Evolutionary conservation across 2,888 invertebrate genomes (phyloP).

Genomic region (Stramonita haemastoma): DNA sequence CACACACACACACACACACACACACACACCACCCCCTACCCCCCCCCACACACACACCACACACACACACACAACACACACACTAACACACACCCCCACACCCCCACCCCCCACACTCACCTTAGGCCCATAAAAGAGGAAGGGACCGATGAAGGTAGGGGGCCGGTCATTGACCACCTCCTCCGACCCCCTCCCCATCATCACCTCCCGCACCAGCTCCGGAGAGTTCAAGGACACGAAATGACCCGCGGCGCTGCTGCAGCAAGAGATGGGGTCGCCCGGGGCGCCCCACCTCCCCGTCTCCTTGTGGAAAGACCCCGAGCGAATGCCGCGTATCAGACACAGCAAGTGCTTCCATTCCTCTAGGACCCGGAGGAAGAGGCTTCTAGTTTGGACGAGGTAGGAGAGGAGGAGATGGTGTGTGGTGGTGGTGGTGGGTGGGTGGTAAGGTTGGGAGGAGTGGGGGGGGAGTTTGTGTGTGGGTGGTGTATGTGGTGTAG

Average conservation of each 20-base stretch:
- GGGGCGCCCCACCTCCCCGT: neutral
- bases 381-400: neutral
- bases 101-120: neutral
- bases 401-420: neutral
- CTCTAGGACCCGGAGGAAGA: conserved; percentile 26
- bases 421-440: neutral
- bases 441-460: neutral
- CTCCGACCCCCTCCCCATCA: conserved; percentile 16
- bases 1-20: too few relatives aligned
- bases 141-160: conserved; percentile 42
- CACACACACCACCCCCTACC: too few relatives aligned
- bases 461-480: neutral
- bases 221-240: conserved; percentile 44
- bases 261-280: neutral
- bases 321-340: neutral
- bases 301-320: conserved; percentile 31
- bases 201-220: conserved; percentile 36
- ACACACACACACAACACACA: too few relatives aligned
- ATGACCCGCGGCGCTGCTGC: neutral
- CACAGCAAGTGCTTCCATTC: neutral
- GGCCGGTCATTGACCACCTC: conserved; percentile 44
- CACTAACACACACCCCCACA: too few relatives aligned
- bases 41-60: neutral
- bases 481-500: neutral
- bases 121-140: conserved; percentile 42